Base-by-base conservation (phyloP, 2,113 vertebrate species). In the Anoura caudifer region DNA sequence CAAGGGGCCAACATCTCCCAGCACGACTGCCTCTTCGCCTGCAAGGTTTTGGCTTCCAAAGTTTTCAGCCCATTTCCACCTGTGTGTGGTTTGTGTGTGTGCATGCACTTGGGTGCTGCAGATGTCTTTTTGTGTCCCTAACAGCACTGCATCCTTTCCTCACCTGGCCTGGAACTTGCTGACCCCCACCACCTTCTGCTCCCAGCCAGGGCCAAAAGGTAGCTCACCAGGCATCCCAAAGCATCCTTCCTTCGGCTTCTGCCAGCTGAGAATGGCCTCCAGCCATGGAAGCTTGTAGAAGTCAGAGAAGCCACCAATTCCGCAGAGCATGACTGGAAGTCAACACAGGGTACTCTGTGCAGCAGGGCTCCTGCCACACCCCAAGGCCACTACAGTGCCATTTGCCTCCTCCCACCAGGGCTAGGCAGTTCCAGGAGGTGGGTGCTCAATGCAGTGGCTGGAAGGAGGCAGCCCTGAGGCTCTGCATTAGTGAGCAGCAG, bases 231-330 rank as follows among this genome's bases (percentile, higher is more conserved):
- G 98, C 89, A 97, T 98, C 69, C 99, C 98, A 2, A 99, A 99
- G 97, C 99, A 99, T 38, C 99, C 99, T 36, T 98, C 97, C 22
- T 96, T 97, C 7, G 94, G 97, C 10, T 98, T 98, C 98, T 99
- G 99, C 98, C 99, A 98, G 31, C 92, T 38, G 83, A 99, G 97
- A 85, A 99, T 98, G 88, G 98, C 97, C 95, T 98, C 98, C 96
- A 99, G 98, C 99, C 99, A 99, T 0, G 81, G 98, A 5, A 97
- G 88, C 97, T 99, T 98, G 98, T 99, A 99, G 98, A 99, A 99
- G 95, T 99, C 99, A 0, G 98, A 99, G 98, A 99, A 99, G 80
- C 99, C 99, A 1, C 97, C 93, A 95, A 99, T 56, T 50, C 99
- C 99, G 75, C 99, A 99, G 52, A 99, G 97, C 87, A 99, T 98